phyloP scores from a whole-genome alignment of 2,888 invertebrate species.

The Epirrhoe alternata region DNA sequence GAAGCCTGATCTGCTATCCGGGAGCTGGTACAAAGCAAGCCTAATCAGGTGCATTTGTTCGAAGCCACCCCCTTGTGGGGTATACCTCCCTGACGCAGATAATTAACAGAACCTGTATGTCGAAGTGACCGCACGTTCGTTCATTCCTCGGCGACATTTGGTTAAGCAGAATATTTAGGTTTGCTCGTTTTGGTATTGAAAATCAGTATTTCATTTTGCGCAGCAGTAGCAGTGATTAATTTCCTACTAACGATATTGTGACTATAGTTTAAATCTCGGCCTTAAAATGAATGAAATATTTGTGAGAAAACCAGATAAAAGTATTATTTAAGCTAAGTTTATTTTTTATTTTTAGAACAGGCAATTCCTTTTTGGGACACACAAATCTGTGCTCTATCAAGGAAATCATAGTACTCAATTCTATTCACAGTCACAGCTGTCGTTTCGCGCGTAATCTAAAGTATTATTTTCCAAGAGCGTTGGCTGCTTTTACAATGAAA shows the following conservation, averaged over 20 bases:
- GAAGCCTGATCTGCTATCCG: conserved; percentile 38
- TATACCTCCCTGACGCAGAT: conserved; percentile 57
- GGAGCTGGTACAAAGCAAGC: conserved; percentile 67
- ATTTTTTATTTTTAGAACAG: conserved; percentile 11
- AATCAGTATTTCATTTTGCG: no score
- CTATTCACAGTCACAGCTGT: conserved; percentile 4
- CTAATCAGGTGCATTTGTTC: conserved; percentile 82
- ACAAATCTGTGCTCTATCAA: conserved; percentile 21
- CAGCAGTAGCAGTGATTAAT: no score
- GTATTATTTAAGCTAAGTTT: no score
- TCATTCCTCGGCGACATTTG: conserved; percentile 24
- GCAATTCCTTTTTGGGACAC: conserved; percentile 1
- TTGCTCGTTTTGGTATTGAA: background rate
- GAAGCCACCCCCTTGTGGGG: conserved; percentile 42
- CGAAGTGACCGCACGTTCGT: conserved; percentile 44
- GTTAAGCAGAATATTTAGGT: background rate
- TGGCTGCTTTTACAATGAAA: conserved; percentile 6
- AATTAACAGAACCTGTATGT: conserved; percentile 71
- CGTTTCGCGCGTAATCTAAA: conserved; percentile 61
- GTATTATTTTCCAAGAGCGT: conserved; percentile 68
- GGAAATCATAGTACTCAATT: conserved; percentile 12
- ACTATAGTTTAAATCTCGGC: no score
- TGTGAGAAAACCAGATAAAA: no score
- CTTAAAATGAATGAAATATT: no score
- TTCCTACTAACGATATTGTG: no score